Conservation (phyloP, 2,113 vertebrate species). For the Pollimyrus isidori region DNA sequence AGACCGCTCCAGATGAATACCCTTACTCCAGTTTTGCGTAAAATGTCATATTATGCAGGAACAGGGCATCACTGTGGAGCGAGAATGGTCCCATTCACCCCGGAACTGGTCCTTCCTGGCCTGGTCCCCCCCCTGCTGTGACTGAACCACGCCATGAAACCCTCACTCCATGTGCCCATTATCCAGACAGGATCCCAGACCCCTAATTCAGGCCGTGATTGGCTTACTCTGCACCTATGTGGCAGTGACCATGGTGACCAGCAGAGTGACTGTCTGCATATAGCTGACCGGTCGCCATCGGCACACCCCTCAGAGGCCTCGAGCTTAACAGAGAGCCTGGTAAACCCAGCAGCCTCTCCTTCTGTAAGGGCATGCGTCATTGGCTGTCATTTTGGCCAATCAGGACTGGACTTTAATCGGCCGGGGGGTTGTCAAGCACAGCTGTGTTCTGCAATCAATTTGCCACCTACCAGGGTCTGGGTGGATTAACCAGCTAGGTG, state of each 20-base stretch:
- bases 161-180: neutral
- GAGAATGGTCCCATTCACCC: neutral
- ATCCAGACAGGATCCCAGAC: neutral
- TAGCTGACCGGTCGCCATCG: neutral
- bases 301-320: neutral
- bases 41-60: neutral
- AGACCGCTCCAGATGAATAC: neutral
- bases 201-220: neutral
- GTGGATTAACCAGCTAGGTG: neutral
- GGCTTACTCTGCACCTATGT: neutral
- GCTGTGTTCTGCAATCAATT: neutral
- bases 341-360: neutral
- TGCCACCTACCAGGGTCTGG: neutral
- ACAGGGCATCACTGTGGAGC: neutral
- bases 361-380: neutral
- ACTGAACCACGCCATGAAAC: neutral
- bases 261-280: neutral
- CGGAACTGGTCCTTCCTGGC: neutral
- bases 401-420: neutral
- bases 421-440: neutral
- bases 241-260: neutral
- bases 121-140: neutral
- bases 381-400: neutral
- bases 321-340: neutral
- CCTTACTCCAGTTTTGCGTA: neutral